Percentiles rank a stretch among this genome's conserved stretches.
Evolutionary conservation across 2,113 vertebrate species (phyloP).

Genomic region (Lipophrys pholis): DNA sequence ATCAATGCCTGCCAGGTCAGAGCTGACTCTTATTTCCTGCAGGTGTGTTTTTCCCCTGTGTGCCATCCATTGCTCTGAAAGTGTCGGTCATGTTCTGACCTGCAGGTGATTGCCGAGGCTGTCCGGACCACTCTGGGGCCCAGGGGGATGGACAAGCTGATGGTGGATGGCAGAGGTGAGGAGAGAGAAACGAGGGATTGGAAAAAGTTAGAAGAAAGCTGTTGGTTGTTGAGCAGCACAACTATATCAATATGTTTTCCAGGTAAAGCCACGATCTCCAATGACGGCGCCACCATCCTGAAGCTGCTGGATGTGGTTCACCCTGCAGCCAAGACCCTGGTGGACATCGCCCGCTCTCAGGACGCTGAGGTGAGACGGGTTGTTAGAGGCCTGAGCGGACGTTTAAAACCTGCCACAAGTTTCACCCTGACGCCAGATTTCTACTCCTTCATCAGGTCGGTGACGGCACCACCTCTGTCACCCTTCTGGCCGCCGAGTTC

Average conservation of each 20-base stretch:
- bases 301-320: conserved; percentile 97
- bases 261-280: conserved; percentile 99
- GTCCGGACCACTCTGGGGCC: conserved; percentile 96
- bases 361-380: conserved; percentile 90
- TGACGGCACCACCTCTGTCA: conserved; percentile 96
- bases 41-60: fast-evolving
- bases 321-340: conserved; percentile 95
- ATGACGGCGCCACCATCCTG: conserved; percentile 97
- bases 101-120: conserved; percentile 94
- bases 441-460: conserved; percentile 87
- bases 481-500: conserved; percentile 94
- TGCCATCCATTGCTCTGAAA: neutral
- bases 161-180: conserved; percentile 93
- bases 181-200: neutral
- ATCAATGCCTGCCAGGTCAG: conserved; percentile 95
- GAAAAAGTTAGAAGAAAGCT: neutral
- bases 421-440: neutral
- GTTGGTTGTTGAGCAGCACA: neutral
- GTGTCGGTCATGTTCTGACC: conserved; percentile 47
- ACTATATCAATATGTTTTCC: conserved; percentile 12
- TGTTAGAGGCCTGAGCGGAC: neutral
- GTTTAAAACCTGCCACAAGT: neutral
- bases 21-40: fast-evolving
- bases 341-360: conserved; percentile 97
- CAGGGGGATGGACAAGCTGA: conserved; percentile 98